A percentile compares a stretch with the other conserved stretches of the same genome.
These are phyloP conservation scores for Celastrina argiolus DNA, from an alignment of 2,888 invertebrate species.

Conservation along the genomic window DNA sequence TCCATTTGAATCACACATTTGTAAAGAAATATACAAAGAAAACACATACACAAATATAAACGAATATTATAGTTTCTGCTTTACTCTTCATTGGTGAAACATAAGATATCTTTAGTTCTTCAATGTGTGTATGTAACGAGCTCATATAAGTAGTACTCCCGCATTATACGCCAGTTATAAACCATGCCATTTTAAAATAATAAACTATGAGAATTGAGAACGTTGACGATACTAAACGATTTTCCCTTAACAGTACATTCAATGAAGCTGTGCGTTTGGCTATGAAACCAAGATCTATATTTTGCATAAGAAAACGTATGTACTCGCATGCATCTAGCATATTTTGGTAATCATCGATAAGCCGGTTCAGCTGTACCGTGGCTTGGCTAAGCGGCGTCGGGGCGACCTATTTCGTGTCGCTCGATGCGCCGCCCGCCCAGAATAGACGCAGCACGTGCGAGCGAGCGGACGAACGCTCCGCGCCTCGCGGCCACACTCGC, in stretches of 20 bases:
- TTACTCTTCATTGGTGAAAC: too few species aligned
- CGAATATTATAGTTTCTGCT: too few species aligned
- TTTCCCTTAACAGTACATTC: neutral
- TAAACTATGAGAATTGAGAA: too few species aligned
- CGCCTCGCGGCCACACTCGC: constrained; percentile 31
- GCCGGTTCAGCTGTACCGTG: constrained; percentile 28
- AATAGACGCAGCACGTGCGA: constrained; percentile 77
- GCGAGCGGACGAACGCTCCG: constrained; percentile 58
- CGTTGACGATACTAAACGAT: too few species aligned
- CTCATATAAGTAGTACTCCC: too few species aligned
- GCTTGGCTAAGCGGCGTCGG: constrained; percentile 40
- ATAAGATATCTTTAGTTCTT: too few species aligned
- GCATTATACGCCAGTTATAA: too few species aligned
- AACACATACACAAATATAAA: too few species aligned
- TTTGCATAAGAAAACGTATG: constrained; percentile 28
- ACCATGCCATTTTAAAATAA: too few species aligned
- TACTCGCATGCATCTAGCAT: constrained; percentile 28
- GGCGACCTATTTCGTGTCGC: constrained; percentile 69
- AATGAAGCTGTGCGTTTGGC: neutral
- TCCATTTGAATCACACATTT: too few species aligned
- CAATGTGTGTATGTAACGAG: too few species aligned
- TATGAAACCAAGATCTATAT: neutral
- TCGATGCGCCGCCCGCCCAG: constrained; percentile 63
- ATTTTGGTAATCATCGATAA: constrained; percentile 24
- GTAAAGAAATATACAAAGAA: too few species aligned